These are phyloP conservation scores for Elmis aenea DNA, from an alignment of 2,888 invertebrate genomes.

Conservation along the genomic window DNA sequence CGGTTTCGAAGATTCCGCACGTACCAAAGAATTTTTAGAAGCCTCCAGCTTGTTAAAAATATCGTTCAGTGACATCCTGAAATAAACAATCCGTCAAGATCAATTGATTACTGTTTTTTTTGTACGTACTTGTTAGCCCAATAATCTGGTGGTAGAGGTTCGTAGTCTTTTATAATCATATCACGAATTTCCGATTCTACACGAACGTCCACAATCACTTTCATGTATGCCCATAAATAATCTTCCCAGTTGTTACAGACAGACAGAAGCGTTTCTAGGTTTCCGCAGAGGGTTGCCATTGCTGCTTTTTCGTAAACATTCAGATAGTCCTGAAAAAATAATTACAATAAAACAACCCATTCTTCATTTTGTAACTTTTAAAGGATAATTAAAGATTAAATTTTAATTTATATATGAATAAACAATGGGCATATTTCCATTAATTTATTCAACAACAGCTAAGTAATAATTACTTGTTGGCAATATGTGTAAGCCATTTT, in stretches of 20 bases:
- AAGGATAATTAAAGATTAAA: slow-evolving; percentile 2
- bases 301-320: slow-evolving; percentile 61
- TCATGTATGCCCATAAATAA: slow-evolving; percentile 82
- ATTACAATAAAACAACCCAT: background rate
- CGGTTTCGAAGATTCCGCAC: slow-evolving; percentile 58
- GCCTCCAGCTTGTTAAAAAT: slow-evolving; percentile 65
- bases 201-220: slow-evolving; percentile 74
- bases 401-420: background rate
- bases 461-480: slow-evolving; percentile 30
- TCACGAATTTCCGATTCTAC: slow-evolving; percentile 75
- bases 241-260: slow-evolving; percentile 86
- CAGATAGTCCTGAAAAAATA: slow-evolving; percentile 48
- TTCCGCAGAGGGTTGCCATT: slow-evolving; percentile 77
- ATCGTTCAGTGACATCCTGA: slow-evolving; percentile 61
- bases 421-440: no score
- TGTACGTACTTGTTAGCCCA: slow-evolving; percentile 54
- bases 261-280: slow-evolving; percentile 69
- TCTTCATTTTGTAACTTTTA: slow-evolving; percentile 2
- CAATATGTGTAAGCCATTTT: slow-evolving; percentile 59
- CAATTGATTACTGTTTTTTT: slow-evolving; percentile 7
- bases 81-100: no score
- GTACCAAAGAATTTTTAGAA: slow-evolving; percentile 52
- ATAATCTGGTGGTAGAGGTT: slow-evolving; percentile 60
- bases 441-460: no score
- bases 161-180: slow-evolving; percentile 52